Evolutionary conservation across 2,113 vertebrate genomes (phyloP).

Genomic region (Podarcis raffonei): DNA sequence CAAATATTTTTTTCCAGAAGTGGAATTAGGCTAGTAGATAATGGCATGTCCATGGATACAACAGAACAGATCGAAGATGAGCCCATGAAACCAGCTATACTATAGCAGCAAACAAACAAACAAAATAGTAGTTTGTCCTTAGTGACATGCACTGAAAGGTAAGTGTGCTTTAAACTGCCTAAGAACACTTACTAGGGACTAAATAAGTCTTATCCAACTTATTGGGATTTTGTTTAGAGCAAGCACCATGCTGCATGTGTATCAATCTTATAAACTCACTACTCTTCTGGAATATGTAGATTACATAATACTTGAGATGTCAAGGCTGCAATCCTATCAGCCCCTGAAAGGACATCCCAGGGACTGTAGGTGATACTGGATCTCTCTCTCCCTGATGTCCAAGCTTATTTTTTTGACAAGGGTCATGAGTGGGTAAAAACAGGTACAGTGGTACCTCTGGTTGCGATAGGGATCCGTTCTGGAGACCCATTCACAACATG

Average conservation of each 20-base stretch:
- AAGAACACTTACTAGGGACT: neutral
- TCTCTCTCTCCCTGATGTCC: too few species aligned
- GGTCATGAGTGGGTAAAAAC: neutral
- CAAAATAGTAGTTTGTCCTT: too few species aligned
- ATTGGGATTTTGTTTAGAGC: neutral
- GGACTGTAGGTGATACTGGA: too few species aligned
- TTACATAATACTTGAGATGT: too few species aligned
- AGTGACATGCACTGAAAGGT: too few species aligned
- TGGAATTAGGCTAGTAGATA: neutral
- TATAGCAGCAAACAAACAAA: neutral
- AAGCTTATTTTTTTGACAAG: neutral
- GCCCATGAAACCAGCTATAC: neutral
- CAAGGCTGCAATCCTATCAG: too few species aligned
- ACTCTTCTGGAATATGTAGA: too few species aligned
- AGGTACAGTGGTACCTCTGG: too few species aligned
- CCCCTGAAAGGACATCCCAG: too few species aligned
- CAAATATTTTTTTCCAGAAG: neutral
- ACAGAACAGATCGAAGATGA: neutral
- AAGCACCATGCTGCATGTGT: neutral
- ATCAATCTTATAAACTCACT: too few species aligned
- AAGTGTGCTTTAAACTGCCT: neutral
- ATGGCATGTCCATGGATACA: neutral
- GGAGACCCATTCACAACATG: too few species aligned
- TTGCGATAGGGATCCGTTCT: too few species aligned
- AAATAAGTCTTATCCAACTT: neutral